A percentile compares a stretch with the other conserved stretches of the same genome.
These are phyloP conservation scores for Tenthredo distinguenda DNA, from an alignment of 2,888 invertebrate genomes.

Conservation along the genomic window DNA sequence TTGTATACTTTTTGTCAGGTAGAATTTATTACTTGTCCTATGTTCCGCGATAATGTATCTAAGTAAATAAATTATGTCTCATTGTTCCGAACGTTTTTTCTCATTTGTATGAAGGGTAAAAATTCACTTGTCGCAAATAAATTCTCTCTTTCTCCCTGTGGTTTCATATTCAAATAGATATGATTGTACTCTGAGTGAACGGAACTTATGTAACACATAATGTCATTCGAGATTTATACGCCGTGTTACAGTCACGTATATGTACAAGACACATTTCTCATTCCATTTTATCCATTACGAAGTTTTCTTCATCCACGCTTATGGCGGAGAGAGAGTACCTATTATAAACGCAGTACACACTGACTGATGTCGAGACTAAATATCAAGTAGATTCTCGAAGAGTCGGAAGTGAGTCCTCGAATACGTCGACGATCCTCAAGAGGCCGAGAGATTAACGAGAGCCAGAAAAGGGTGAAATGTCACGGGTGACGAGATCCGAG, in stretches of 20 bases:
- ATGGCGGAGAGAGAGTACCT: not conserved
- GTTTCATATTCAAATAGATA: not conserved
- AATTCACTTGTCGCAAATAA: not conserved
- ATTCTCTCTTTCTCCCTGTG: not conserved
- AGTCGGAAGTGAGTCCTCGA: conserved; percentile 29
- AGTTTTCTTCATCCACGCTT: not conserved
- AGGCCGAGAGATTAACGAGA: conserved; percentile 41
- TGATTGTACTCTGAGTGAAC: not conserved
- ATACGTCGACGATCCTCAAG: conserved; percentile 24
- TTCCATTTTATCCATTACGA: not conserved
- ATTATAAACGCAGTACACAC: not conserved
- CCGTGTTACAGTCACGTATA: not conserved
- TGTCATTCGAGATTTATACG: conserved; percentile 14
- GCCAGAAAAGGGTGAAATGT: conserved; percentile 32
- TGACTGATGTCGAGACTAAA: not conserved
- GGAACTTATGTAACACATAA: not conserved
- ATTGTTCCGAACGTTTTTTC: not conserved
- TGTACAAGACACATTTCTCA: conserved; percentile 8
- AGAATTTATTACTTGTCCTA: not conserved
- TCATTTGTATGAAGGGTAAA: not conserved
- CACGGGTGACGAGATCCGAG: conserved; percentile 42
- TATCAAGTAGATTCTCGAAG: conserved; percentile 4
- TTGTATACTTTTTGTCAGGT: not conserved
- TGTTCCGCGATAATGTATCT: not conserved
- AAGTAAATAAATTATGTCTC: not conserved